phyloP scores from a whole-genome alignment of 2,888 invertebrate species.

The Chironomus tentans region DNA sequence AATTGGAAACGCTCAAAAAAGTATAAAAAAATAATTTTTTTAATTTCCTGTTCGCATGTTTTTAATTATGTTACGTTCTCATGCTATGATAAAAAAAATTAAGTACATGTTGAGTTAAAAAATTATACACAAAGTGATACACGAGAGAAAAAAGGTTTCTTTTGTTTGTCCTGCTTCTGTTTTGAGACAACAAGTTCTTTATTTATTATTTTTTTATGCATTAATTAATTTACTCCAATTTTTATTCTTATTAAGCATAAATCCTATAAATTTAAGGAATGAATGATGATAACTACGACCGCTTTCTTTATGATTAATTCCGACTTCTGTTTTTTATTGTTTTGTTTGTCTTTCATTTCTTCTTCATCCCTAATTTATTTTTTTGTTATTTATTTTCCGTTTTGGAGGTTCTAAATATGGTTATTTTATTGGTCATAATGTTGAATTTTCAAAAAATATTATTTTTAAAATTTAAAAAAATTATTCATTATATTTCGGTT shows the following conservation, averaged over 20 bases:
- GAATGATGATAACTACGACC: background rate
- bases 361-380: too few relatives aligned
- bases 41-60: background rate
- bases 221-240: background rate
- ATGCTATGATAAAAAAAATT: background rate
- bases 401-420: too few relatives aligned
- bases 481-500: too few relatives aligned
- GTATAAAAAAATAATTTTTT: background rate
- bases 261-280: background rate
- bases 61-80: slow-evolving; percentile 1
- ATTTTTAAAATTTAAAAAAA: too few relatives aligned
- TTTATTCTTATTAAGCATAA: background rate
- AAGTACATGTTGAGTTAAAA: background rate
- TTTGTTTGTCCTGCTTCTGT: background rate
- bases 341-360: too few relatives aligned
- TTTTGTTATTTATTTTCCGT: too few relatives aligned
- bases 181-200: background rate
- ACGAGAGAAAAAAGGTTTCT: background rate
- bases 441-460: too few relatives aligned
- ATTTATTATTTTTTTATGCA: background rate
- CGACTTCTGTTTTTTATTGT: too few relatives aligned
- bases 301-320: background rate
- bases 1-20: background rate
- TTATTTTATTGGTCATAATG: too few relatives aligned
- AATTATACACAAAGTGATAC: background rate